Evolutionary conservation across 2,797 vertebrate species (phyloP), one percentile per base, ranked within the genome.

Genomic region (Pygocentrus nattereri): DNA sequence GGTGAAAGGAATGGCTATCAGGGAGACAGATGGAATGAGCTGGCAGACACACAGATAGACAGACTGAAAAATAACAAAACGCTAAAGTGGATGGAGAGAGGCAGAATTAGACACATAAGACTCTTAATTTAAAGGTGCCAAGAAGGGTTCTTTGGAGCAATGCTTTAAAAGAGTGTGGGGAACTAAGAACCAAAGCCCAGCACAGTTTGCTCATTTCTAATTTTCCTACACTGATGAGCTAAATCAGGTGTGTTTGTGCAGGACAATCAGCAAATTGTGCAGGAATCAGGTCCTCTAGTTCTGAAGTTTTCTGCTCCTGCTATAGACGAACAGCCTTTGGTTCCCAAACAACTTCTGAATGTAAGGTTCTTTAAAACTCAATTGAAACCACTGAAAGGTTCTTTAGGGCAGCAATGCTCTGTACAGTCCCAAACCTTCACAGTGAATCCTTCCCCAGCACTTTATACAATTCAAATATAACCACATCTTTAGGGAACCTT

Each of bases 1-100:
- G 59, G 18, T 82, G 74, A 65, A 75, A 81, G 49, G 58, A 82
- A 73, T 38, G 47, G 72, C 74, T 47, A 54, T 71, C 47, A 72
- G 23, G 30, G 52, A 65, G 68, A 77, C 68, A 58, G 80, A 82
- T 31, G 67, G 56, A 52, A 54, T 44, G 67, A 54, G 15, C 30
- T 56, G 58, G 25, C 73, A n/a, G 62, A 62, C 49, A 67, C 12
- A 4, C 16, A 16, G 47, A 16, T 30, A 2, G 56, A 64, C 61
- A 34, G 30, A 64, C 18, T 61, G 61, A 64, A 16, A 64, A 64
- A 64, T 30, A 64, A 27, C 58, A 27, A 18, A 64, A 64, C 27
- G 64, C 61, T 64, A 30, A 31, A 31, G 21, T 27, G 3, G 16
- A 34, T 13, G 18, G 27, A 19, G 15, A 62, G 27, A 34, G 30